Evolutionary conservation across 2,888 invertebrate species (phyloP), one percentile per base, ranked within the genome.

Genomic region (Eremobia ochroleuca): DNA sequence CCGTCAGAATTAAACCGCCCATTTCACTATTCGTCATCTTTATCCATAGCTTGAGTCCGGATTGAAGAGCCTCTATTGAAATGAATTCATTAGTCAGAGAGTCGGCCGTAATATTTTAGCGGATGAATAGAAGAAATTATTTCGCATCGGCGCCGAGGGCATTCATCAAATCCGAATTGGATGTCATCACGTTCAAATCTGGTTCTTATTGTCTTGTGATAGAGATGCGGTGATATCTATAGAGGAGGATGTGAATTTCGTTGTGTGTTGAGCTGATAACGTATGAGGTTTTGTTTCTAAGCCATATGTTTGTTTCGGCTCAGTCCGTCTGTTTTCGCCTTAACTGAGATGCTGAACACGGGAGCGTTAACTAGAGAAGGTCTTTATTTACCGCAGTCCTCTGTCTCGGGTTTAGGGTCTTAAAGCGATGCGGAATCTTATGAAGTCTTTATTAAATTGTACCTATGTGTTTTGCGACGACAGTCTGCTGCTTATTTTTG

Each of bases 51-150:
- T 81, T 77, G 86, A 86, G 85, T 86, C 80, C 69, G 71, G 85
- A 88, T 86, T 88, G 88, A 88, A 83, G 85, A 89, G 86, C 81
- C 83, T 88, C 91, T 88, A 93, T 93, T 93, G 91, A 94, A 94
- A 93, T 92, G 93, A 93, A 94, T 94, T 95, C 94, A 94, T 95
- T 94, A 94, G 92, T 93, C 91, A 88, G 90, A 89, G 90, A 92
- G 91, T 91, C 88, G 91, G 88, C 86, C 86, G 92, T 92, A 92
- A 94, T 94, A 94, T 94, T 95, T 95, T 94, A 94, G 92, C 91
- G 87, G 87, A 91, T 95, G 94, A 95, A 95, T 94, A 88, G 92
- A 91, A 93, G 93, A 93, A 94, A 95, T 94, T 92, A 94, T 94
- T 94, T 93, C 92, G 87, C 92, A 89, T 92, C 88, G 90, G 83